Evolutionary conservation across 2,888 invertebrate genomes (phyloP).

Genomic region (Caenorhabditis sp.): DNA sequence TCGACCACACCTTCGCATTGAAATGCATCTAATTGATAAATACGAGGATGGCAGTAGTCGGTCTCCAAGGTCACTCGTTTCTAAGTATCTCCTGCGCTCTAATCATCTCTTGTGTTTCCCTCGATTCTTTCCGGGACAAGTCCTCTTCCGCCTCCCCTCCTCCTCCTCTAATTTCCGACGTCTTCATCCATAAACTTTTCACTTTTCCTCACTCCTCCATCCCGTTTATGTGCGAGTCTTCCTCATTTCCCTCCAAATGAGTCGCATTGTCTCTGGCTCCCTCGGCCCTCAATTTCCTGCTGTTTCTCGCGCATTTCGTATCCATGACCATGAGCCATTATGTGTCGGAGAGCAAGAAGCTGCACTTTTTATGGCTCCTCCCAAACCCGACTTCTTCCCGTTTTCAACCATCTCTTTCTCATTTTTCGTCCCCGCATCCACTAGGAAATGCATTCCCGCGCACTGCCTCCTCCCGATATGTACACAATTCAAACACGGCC

Average conservation of each 20-base stretch:
- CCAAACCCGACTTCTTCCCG: conserved; percentile 10
- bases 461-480: conserved; percentile 18
- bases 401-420: conserved; percentile 13
- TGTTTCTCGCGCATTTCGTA: conserved; percentile 38
- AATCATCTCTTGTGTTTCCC: conserved; percentile 27
- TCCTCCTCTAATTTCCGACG: conserved; percentile 32
- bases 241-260: conserved; percentile 14
- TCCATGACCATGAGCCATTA: conserved; percentile 46
- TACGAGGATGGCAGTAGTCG: conserved; percentile 23
- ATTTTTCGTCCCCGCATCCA: conserved; percentile 37
- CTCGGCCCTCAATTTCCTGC: conserved; percentile 24
- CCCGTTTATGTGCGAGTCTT: conserved; percentile 29
- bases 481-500: conserved; percentile 42
- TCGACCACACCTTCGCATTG: conserved; percentile 13
- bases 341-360: conserved; percentile 16
- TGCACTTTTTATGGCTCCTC: conserved; percentile 30
- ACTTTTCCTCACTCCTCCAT: conserved; percentile 31
- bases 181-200: conserved; percentile 52
- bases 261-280: conserved; percentile 34
- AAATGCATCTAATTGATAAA: conserved; percentile 50
- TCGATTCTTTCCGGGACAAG: conserved; percentile 21
- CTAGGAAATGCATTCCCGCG: conserved; percentile 48
- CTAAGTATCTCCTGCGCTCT: conserved; percentile 25
- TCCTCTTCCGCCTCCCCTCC: conserved; percentile 33
- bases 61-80: conserved; percentile 46